A percentile compares a stretch with the other conserved stretches of the same genome.
phyloP scores from a whole-genome alignment of 2,888 invertebrate species.

The Sericinus montela region DNA sequence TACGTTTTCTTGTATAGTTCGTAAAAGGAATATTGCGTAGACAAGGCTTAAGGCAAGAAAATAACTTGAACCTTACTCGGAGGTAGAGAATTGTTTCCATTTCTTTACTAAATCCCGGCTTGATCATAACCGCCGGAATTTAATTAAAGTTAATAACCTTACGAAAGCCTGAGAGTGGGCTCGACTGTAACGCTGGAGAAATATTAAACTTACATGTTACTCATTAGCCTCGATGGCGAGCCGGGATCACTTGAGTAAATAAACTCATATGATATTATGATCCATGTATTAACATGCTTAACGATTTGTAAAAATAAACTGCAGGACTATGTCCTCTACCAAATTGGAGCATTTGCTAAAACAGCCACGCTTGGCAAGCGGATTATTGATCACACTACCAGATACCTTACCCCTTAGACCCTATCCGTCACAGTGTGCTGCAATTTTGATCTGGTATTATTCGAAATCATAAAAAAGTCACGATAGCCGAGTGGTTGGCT shows the following conservation, averaged over 20 bases:
- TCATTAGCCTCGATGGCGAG: not conserved
- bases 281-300: too few species aligned
- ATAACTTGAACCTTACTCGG: constrained; percentile 3
- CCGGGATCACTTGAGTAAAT: not conserved
- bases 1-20: not conserved
- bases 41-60: not conserved
- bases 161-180: not conserved
- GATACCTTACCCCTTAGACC: too few species aligned
- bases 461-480: too few species aligned
- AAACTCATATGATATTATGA: too few species aligned
- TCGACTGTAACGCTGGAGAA: not conserved
- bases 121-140: constrained; percentile 8
- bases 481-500: too few species aligned
- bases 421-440: too few species aligned
- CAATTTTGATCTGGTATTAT: too few species aligned
- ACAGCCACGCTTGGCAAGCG: too few species aligned
- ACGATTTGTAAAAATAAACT: too few species aligned
- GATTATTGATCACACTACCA: too few species aligned
- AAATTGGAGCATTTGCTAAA: too few species aligned
- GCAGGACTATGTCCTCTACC: too few species aligned
- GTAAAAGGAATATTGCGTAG: not conserved
- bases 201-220: not conserved
- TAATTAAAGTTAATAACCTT: constrained; percentile 15
- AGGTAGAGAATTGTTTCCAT: constrained; percentile 5
- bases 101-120: constrained; percentile 7